These are phyloP conservation scores for Brachionus rubens DNA, from an alignment of 1,140 invertebrate species.

Conservation along the genomic window DNA sequence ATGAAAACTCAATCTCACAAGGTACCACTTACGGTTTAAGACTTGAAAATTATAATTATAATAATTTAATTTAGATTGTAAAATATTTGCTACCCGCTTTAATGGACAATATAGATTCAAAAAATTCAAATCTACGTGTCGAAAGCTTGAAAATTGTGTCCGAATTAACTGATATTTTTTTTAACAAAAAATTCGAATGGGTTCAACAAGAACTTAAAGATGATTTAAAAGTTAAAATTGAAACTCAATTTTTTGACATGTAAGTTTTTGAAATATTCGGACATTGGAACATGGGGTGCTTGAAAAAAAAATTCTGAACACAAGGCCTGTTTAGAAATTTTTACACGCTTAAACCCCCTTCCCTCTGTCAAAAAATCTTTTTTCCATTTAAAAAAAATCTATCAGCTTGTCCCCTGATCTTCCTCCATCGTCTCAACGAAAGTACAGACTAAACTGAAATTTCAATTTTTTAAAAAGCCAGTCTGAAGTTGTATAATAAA, in stretches of 20 bases:
- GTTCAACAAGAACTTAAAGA: conserved; percentile 14
- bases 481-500: too few relatives aligned
- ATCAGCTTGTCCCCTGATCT: too few relatives aligned
- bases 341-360: too few relatives aligned
- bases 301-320: too few relatives aligned
- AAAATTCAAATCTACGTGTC: conserved; percentile 3
- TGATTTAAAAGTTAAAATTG: conserved; percentile 16
- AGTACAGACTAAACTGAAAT: too few relatives aligned
- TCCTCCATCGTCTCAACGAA: too few relatives aligned
- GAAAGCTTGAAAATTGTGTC: conserved; percentile 16
- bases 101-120: conserved; percentile 19
- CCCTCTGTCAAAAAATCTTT: too few relatives aligned
- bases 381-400: too few relatives aligned
- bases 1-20: not conserved
- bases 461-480: too few relatives aligned
- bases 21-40: not conserved
- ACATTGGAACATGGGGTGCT: too few relatives aligned
- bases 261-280: too few relatives aligned
- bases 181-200: not conserved
- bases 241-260: conserved; percentile 26
- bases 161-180: not conserved
- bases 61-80: not conserved
- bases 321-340: too few relatives aligned
- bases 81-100: conserved; percentile 1
- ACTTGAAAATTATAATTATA: not conserved